These are phyloP conservation scores for Hystrix brachyura DNA, from an alignment of 2,113 vertebrate species.

Conservation along the genomic window DNA sequence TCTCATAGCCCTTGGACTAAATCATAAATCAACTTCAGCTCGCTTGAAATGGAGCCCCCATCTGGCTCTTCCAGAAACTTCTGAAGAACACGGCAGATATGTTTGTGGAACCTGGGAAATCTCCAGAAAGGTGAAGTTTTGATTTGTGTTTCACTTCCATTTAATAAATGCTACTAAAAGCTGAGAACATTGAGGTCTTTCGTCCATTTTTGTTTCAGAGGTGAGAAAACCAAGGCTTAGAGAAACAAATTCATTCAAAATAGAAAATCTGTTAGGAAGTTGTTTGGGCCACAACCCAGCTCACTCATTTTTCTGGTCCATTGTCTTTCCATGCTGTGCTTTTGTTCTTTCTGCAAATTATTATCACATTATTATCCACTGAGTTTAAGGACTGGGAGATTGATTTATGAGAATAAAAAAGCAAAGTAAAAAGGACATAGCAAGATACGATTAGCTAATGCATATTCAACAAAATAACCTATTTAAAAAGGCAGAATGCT, in stretches of 20 bases:
- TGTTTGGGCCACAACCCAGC: background rate
- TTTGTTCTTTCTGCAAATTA: background rate
- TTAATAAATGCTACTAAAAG: background rate
- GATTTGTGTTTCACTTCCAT: constrained; percentile 16
- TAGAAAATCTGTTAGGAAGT: too few species aligned
- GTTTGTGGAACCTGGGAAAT: background rate
- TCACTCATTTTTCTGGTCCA: background rate
- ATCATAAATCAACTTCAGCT: constrained; percentile 56
- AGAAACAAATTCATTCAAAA: background rate
- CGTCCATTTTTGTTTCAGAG: background rate
- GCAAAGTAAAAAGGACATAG: background rate
- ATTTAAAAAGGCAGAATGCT: background rate
- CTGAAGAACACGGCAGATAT: background rate
- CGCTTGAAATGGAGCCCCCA: background rate
- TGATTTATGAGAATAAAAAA: background rate
- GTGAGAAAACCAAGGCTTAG: constrained; percentile 9
- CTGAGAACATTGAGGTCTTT: background rate
- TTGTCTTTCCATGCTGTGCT: background rate
- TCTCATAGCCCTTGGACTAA: constrained; percentile 64
- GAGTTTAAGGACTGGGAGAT: background rate
- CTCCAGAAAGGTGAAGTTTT: background rate
- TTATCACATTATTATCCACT: background rate
- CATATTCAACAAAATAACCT: background rate
- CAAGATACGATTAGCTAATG: constrained; percentile 16
- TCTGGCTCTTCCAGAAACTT: constrained; percentile 42